These are phyloP conservation scores for Ceyx cyanopectus DNA, from an alignment of 2,113 vertebrate genomes.

Conservation along the genomic window DNA sequence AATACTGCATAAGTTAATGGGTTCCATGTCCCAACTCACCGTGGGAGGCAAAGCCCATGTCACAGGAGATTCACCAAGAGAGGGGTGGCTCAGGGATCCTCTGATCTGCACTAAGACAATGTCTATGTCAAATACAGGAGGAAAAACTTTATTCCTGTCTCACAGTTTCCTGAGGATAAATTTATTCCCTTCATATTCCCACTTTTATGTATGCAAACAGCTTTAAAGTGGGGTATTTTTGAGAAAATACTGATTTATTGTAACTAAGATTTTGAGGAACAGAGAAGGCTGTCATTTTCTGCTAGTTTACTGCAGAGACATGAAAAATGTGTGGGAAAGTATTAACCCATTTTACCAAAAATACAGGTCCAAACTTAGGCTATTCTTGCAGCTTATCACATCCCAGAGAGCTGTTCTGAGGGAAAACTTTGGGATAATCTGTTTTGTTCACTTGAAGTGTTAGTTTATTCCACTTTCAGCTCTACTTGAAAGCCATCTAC, in stretches of 20 bases:
- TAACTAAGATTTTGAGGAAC: background rate
- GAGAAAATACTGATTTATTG: background rate
- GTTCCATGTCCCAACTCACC: background rate
- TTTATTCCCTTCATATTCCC: background rate
- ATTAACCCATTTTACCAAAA: rapidly evolving
- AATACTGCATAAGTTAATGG: background rate
- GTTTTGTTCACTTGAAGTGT: background rate
- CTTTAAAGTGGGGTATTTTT: background rate
- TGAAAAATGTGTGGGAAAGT: background rate
- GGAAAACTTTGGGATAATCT: background rate
- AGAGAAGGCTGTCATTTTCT: background rate
- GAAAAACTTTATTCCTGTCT: background rate
- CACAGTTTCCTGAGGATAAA: background rate
- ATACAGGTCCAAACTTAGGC: background rate
- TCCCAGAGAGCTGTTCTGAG: background rate
- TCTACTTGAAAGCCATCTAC: background rate
- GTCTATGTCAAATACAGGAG: background rate
- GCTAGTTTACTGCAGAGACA: background rate
- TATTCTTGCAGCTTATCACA: background rate
- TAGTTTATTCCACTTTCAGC: background rate
- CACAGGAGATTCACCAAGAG: background rate
- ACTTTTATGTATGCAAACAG: background rate
- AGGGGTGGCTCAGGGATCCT: background rate
- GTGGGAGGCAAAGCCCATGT: background rate
- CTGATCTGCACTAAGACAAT: background rate